These are phyloP conservation scores for Melanostoma mellinum DNA, from an alignment of 2,888 invertebrate species.

Conservation along the genomic window DNA sequence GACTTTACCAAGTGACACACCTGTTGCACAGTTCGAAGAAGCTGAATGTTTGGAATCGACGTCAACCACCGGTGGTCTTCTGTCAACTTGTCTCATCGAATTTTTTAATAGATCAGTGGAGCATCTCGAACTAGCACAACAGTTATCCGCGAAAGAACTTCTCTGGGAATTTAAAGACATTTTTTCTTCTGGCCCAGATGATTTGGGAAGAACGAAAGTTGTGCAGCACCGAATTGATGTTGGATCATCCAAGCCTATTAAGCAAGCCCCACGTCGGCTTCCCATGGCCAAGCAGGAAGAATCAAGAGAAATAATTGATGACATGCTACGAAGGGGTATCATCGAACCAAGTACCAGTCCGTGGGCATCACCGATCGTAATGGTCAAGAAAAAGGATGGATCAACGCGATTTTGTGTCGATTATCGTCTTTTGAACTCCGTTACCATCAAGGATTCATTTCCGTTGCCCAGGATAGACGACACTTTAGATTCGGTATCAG, in stretches of 20 bases:
- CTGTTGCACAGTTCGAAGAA: background rate
- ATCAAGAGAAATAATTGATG: slow-evolving; percentile 19
- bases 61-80: background rate
- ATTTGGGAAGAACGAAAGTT: too few relatives aligned
- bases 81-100: too few relatives aligned
- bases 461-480: slow-evolving; percentile 50
- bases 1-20: slow-evolving; percentile 3
- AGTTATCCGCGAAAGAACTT: slow-evolving; percentile 4
- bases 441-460: slow-evolving; percentile 31
- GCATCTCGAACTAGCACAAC: background rate
- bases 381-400: slow-evolving; percentile 36
- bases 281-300: slow-evolving; percentile 35
- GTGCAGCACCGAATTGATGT: too few relatives aligned
- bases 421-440: slow-evolving; percentile 40
- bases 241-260: too few relatives aligned
- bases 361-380: slow-evolving; percentile 28
- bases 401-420: slow-evolving; percentile 31
- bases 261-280: too few relatives aligned
- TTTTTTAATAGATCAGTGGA: too few relatives aligned
- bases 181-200: slow-evolving; percentile 17
- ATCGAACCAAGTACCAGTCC: slow-evolving; percentile 38
- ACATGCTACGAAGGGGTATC: slow-evolving; percentile 21
- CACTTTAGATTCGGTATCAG: slow-evolving; percentile 71
- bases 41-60: background rate
- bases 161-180: slow-evolving; percentile 35